These are phyloP conservation scores for Hylia prasina DNA, from an alignment of 2,113 vertebrate genomes.

Conservation along the genomic window DNA sequence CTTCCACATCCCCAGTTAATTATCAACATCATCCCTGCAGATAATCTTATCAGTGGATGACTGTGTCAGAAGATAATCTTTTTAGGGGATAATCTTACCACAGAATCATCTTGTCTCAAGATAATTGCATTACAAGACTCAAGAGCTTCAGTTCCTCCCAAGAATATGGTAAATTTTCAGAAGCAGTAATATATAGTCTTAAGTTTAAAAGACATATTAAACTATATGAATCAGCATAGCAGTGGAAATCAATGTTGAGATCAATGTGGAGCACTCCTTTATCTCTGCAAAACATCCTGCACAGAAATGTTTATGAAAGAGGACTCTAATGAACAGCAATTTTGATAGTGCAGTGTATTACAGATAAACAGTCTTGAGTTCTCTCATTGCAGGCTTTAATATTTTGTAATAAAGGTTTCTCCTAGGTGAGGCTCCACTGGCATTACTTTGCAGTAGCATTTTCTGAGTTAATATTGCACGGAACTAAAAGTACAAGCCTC, in stretches of 20 bases:
- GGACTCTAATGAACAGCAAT: background rate
- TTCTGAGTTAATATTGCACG: background rate
- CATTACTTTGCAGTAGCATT: background rate
- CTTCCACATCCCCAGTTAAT: slow-evolving; percentile 18
- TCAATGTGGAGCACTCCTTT: background rate
- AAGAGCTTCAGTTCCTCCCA: background rate
- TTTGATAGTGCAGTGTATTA: background rate
- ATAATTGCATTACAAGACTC: slow-evolving; percentile 31
- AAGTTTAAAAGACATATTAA: background rate
- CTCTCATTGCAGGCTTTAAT: background rate
- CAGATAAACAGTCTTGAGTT: background rate
- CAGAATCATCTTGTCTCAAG: background rate
- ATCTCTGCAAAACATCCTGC: background rate
- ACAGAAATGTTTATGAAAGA: background rate
- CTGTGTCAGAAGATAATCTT: slow-evolving; percentile 37
- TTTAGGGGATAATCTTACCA: slow-evolving; percentile 43
- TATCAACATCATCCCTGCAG: slow-evolving; percentile 11
- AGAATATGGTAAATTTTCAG: background rate
- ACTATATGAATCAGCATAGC: background rate
- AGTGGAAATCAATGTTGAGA: background rate
- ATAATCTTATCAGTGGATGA: slow-evolving; percentile 44
- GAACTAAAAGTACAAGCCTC: background rate
- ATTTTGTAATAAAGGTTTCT: background rate
- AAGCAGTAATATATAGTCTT: background rate
- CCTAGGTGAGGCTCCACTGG: background rate